A percentile compares a stretch with the other conserved stretches of the same genome.
Evolutionary conservation across 2,888 invertebrate genomes (phyloP).

Genomic region (Cryptops parisi): DNA sequence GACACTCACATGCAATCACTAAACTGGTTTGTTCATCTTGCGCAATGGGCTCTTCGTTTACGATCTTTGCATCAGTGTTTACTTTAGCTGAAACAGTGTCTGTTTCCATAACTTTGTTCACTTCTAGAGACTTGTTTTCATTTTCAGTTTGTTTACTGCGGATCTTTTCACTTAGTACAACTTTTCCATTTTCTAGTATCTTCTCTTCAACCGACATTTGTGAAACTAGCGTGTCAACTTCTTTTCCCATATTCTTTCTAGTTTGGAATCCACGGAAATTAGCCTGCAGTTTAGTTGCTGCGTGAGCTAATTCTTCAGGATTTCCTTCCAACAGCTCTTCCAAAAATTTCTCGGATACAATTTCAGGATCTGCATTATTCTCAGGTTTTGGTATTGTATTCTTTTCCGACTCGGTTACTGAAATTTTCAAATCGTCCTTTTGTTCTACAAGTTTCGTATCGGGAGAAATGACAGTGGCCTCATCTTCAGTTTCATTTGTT

Average conservation of each 20-base stretch:
- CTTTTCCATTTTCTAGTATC: too few relatives aligned
- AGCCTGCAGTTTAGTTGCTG: conserved; percentile 7
- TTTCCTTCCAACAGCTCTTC: conserved; percentile 2
- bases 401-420: neutral
- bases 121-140: neutral
- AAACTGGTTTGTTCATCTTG: too few relatives aligned
- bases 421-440: neutral
- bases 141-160: neutral
- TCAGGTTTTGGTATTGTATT: neutral
- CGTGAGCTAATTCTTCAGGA: neutral
- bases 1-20: too few relatives aligned
- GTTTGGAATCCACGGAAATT: conserved; percentile 8
- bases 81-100: too few relatives aligned
- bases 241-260: conserved; percentile 2
- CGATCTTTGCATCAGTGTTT: too few relatives aligned
- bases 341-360: neutral
- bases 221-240: neutral
- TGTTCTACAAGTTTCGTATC: neutral
- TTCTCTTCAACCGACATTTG: too few relatives aligned
- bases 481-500: neutral
- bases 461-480: neutral
- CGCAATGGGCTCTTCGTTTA: too few relatives aligned
- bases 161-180: too few relatives aligned
- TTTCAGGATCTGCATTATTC: neutral
- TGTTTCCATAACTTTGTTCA: too few relatives aligned